Conservation (phyloP, 2,888 invertebrate species). For the Lasioglossum leucozonium region DNA sequence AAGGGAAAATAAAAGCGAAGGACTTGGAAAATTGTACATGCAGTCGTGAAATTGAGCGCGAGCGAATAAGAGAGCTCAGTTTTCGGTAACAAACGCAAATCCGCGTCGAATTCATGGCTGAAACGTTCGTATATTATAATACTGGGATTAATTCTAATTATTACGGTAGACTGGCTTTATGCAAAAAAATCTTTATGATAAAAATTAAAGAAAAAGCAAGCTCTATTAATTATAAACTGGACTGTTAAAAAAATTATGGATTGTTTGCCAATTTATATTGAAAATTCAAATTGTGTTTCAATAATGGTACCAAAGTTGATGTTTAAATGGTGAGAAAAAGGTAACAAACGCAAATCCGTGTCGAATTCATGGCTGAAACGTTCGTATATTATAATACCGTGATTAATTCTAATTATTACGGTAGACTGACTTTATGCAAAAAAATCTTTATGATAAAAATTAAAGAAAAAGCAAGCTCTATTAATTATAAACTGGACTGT, state of each 20-base stretch:
- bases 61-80: conserved; percentile 72
- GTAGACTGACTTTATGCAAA: background rate
- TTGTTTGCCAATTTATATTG: no score
- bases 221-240: no score
- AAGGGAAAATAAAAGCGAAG: background rate
- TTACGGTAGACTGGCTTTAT: background rate
- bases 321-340: background rate
- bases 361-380: conserved; percentile 70
- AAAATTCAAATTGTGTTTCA: no score
- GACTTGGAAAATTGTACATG: background rate
- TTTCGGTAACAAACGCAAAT: conserved; percentile 76
- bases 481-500: no score
- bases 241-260: no score
- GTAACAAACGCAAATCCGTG: conserved; percentile 76
- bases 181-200: background rate
- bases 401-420: background rate
- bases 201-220: background rate
- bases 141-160: background rate
- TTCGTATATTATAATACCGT: no score
- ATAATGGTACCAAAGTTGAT: no score
- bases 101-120: conserved; percentile 72
- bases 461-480: no score
- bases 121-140: no score
- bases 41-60: conserved; percentile 62
- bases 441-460: background rate